Percentiles rank a stretch among this genome's conserved stretches.
Evolutionary conservation across 2,888 invertebrate genomes (phyloP).

Genomic region (Taphrorychus bicolor): DNA sequence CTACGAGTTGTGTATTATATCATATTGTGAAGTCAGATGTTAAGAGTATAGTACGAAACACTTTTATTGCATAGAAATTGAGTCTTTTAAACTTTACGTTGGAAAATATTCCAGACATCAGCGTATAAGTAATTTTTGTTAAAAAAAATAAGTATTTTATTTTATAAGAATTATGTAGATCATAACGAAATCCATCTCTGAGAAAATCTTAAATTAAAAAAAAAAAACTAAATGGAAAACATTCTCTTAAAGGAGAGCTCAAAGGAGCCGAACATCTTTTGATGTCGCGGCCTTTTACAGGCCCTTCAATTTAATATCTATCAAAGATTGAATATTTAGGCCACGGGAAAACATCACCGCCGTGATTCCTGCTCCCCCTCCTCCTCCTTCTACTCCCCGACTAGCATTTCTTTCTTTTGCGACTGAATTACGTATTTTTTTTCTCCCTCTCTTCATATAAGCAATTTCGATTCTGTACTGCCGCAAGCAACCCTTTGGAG

Average conservation of each 20-base stretch:
- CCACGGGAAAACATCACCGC: slow-evolving; percentile 15
- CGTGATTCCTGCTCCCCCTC: no score
- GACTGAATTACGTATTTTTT: not conserved
- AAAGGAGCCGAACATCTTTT: slow-evolving; percentile 40
- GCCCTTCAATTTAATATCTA: slow-evolving; percentile 51
- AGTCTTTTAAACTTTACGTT: no score
- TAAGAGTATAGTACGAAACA: no score
- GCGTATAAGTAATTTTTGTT: no score
- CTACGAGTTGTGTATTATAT: no score
- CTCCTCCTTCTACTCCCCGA: no score
- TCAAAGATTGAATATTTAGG: slow-evolving; percentile 48
- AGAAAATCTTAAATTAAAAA: not conserved
- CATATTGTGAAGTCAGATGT: no score
- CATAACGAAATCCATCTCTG: no score
- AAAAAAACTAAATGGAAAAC: slow-evolving; percentile 37
- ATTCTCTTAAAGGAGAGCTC: slow-evolving; percentile 14
- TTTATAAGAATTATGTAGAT: no score
- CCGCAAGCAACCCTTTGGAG: not conserved
- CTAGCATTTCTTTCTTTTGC: not conserved
- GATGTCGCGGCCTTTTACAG: slow-evolving; percentile 37
- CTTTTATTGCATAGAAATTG: no score
- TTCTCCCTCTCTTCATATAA: not conserved
- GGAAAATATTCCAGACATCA: no score
- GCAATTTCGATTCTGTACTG: not conserved
- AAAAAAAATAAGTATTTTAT: not conserved